Evolutionary conservation across 2,113 vertebrate species (phyloP), one percentile per base, ranked within the genome.

Genomic region (Gobius niger): DNA sequence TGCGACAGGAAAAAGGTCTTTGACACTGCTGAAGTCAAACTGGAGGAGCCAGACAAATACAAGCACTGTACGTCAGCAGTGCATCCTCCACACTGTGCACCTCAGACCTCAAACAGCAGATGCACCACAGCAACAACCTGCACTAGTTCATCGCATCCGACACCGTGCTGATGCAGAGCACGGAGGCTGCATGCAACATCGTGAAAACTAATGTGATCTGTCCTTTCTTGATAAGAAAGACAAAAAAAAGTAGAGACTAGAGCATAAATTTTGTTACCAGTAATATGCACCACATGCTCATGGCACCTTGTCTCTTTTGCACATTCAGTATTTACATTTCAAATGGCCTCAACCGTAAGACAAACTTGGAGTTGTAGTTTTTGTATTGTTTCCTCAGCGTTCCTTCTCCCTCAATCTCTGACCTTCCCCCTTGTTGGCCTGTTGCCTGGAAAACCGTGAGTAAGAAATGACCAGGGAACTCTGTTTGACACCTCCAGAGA

Each of bases 401-500:
- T 18, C 11, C 52, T 2, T 16, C 18, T 12, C 11, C 24, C 52
- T 24, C 52, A 9, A 24, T 54, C 19, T 54, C 52, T 54, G 52
- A 54, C 19, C 52, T 24, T 54, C 18, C 52, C 10, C 8, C 52
- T 54, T 19, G 18, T 52, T 57, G 54, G 54, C 54, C 54, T 13
- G 24, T 40, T 57, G 24, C 54, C 54, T 19, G 54, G 7, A 40
- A 40, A 57, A 57, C 40, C 24, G 24, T 57, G 54, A 57, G 54
- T 57, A 57, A 57, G 24, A 57, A 57, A 40, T 13, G 54, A 6
- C 24, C 24, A 12, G 54, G 54, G 54, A 57, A 57, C 54, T 57
- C 54, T 57, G 54, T 57, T 40, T 57, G 54, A 57, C 54, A 57
- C 54, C 19, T 57, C 54, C 54, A 24, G 54, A 57, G 54, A 57